Evolutionary conservation across 2,113 vertebrate species (phyloP).

Genomic region (Pitta sordida): DNA sequence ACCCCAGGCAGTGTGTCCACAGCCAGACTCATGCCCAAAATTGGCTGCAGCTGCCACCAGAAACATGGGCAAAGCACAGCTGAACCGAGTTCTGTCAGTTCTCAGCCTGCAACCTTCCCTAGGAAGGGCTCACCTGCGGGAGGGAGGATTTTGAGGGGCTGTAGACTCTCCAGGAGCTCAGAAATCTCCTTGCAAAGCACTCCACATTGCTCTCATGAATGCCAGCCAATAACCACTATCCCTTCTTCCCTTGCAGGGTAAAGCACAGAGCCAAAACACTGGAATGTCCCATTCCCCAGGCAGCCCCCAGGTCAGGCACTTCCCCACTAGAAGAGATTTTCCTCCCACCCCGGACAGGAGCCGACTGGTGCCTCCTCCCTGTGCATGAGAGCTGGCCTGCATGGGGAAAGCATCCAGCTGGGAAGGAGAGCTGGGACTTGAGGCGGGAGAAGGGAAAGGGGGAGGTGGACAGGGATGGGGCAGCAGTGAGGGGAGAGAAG

Average conservation of each 20-base stretch:
- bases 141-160: background rate
- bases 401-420: background rate
- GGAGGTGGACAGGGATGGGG: background rate
- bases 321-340: background rate
- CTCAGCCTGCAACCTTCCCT: background rate
- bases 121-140: background rate
- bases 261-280: background rate
- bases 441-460: background rate
- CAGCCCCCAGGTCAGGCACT: background rate
- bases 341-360: background rate
- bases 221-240: fast-evolving
- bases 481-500: background rate
- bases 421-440: background rate
- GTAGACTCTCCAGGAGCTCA: background rate
- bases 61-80: background rate
- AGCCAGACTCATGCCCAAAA: background rate
- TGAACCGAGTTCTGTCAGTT: background rate
- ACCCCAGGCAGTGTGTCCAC: fast-evolving
- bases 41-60: background rate
- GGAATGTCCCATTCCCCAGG: fast-evolving
- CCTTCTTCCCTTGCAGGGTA: background rate
- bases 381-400: fast-evolving
- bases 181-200: background rate
- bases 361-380: background rate
- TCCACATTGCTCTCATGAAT: background rate